phyloP scores from a whole-genome alignment of 2,888 invertebrate genomes.

The Rhyacophila evoluta region DNA sequence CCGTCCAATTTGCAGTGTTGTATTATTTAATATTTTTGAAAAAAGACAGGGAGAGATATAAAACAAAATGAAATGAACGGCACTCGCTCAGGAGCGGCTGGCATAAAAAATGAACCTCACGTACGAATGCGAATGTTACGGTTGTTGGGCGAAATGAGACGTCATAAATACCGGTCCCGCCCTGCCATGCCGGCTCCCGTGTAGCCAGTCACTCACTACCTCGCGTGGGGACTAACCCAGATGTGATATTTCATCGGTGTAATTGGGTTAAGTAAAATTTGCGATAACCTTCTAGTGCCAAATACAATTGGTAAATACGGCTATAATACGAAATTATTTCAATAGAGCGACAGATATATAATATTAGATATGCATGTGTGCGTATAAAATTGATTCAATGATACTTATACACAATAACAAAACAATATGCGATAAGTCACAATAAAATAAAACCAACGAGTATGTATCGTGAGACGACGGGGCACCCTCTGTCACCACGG shows the following conservation, averaged over 20 bases:
- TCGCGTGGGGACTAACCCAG: constrained; percentile 4
- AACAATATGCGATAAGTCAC: too few relatives aligned
- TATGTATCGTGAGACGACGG: too few relatives aligned
- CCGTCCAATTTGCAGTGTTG: not conserved
- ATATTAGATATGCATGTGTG: too few relatives aligned
- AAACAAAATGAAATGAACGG: not conserved
- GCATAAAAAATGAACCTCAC: not conserved
- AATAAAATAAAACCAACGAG: too few relatives aligned
- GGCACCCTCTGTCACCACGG: too few relatives aligned
- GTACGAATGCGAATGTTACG: constrained; percentile 4
- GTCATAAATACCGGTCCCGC: constrained; percentile 15
- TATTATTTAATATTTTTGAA: not conserved
- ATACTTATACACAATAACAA: too few relatives aligned
- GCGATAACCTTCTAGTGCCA: not conserved
- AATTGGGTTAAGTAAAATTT: constrained; percentile 10
- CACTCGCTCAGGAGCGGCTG: not conserved
- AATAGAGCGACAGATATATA: too few relatives aligned
- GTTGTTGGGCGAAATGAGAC: not conserved
- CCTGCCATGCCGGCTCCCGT: not conserved
- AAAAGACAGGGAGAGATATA: not conserved
- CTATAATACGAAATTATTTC: too few relatives aligned
- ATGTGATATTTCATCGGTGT: constrained; percentile 7
- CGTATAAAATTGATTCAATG: too few relatives aligned
- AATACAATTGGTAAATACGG: too few relatives aligned
- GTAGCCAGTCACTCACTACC: not conserved